These are phyloP conservation scores for Aleiodes testaceus DNA, from an alignment of 2,888 invertebrate genomes.

Conservation along the genomic window DNA sequence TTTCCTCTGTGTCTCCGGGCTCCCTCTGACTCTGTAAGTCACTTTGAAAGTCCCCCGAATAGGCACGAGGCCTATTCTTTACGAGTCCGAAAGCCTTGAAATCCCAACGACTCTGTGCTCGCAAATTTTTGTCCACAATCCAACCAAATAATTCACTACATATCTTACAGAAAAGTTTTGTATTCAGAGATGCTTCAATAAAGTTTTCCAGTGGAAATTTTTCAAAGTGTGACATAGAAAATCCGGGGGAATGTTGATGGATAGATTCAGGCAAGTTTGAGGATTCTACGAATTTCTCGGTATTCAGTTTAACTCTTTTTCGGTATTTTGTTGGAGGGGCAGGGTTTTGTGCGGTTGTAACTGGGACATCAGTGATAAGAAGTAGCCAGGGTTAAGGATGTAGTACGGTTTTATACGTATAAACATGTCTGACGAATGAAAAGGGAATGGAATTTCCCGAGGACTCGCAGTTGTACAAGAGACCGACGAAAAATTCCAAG, in stretches of 20 bases:
- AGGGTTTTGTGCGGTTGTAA: conserved; percentile 27
- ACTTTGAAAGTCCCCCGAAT: conserved; percentile 14
- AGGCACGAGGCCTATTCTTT: conserved; percentile 36
- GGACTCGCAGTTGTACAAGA: neutral
- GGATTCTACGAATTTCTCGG: conserved; percentile 12
- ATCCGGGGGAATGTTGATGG: conserved; percentile 21
- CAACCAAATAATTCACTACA: conserved; percentile 23
- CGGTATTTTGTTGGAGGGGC: too few species aligned
- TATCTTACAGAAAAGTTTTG: conserved; percentile 19
- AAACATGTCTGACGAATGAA: neutral
- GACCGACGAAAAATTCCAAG: neutral
- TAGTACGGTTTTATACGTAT: neutral
- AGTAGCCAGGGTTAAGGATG: conserved; percentile 14
- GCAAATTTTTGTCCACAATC: neutral
- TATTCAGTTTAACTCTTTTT: conserved; percentile 13
- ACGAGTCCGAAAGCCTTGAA: neutral
- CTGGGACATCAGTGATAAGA: conserved; percentile 29
- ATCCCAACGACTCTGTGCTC: neutral
- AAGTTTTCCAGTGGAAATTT: conserved; percentile 23
- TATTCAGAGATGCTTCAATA: neutral
- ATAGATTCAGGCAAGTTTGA: conserved; percentile 27
- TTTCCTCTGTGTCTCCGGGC: conserved; percentile 63
- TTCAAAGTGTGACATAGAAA: conserved; percentile 45
- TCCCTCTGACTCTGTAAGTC: neutral
- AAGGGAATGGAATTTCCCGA: neutral